Evolutionary conservation across 23 tunicate genomes (phyloP), one percentile per base, ranked within the genome.

Genomic region (Corella eumyota): DNA sequence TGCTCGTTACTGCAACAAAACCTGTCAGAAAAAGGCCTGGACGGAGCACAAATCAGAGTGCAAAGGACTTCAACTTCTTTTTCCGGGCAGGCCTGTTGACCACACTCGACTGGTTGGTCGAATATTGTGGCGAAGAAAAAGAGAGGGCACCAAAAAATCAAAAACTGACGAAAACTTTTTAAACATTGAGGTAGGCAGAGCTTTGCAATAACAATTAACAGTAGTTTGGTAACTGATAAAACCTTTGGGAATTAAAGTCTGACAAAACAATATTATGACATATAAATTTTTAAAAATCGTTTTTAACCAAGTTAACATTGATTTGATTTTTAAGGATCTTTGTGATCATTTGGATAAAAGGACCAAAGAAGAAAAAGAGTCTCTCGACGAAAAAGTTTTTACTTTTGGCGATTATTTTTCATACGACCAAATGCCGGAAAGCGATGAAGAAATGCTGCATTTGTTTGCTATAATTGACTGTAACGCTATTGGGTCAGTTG

Each of bases 1-100:
- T 60, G 98, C 98, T 6, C 70, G 85, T 23, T 92, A 92, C 58
- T 92, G 98, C 72, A 65, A 45, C 76, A 76, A 74, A 32, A 93
- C 83, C 25, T 92, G 98, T 46, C 98, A 92, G 81, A 76, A 76
- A 60, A 77, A 91, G 52, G 98, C 93, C 30, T 92, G 98, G 98
- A 49, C 30, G 34, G 84, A 66, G 24, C 98, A 92, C 67, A 83
- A 83, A 56, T 62, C 61, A 27, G 98, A 92, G 31, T 92, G 98
- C 35, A 62, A 72, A 1, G 98, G 87, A 5, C 56, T 92, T 30
- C 72, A 74, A 50, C 56, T 88, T 28, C 80, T 88, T 17, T 60
- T 54, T 28, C 96, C 96, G 0, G 81, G 81, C 0, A 61, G 67
- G 57, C 90, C 96, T 5, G 67, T 49, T 6, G 96, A 88, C 67